Conservation (phyloP, 2,888 invertebrate species). For the Sphaerophoria taeniata region DNA sequence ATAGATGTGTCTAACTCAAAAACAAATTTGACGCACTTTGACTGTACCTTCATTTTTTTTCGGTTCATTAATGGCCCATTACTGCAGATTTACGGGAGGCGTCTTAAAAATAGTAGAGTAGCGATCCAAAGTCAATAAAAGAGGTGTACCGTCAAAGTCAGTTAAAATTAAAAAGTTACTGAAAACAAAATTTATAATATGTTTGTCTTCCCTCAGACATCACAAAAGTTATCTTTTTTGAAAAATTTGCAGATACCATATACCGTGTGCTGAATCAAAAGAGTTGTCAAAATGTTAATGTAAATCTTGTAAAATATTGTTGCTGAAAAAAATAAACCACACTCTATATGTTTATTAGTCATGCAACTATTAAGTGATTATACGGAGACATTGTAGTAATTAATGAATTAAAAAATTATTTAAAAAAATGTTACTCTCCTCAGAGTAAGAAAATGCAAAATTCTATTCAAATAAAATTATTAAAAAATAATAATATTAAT, state of each 20-base stretch:
- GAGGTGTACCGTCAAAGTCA: too few species aligned
- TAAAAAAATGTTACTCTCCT: constrained; percentile 30
- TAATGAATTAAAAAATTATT: constrained; percentile 21
- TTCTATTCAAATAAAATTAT: constrained; percentile 46
- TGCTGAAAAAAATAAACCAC: constrained; percentile 43
- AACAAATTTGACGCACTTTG: too few species aligned
- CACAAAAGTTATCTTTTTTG: background rate
- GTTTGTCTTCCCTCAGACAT: background rate
- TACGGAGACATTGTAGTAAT: constrained; percentile 38
- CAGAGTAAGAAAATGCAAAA: constrained; percentile 65
- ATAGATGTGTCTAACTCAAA: too few species aligned
- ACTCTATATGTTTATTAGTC: constrained; percentile 51
- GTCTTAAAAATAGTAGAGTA: too few species aligned
- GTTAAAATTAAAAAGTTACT: too few species aligned
- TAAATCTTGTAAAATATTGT: constrained; percentile 36
- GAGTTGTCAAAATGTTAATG: constrained; percentile 29
- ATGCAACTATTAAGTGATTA: constrained; percentile 68
- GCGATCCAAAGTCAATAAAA: too few species aligned
- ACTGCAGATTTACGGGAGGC: too few species aligned
- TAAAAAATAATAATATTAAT: constrained; percentile 9
- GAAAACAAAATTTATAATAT: too few species aligned
- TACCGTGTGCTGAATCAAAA: constrained; percentile 66
- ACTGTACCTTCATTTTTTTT: too few species aligned
- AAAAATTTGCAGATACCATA: constrained; percentile 61
- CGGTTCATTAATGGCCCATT: too few species aligned